A percentile compares a stretch with the other conserved stretches of the same genome.
phyloP scores from a whole-genome alignment of 2,797 vertebrate species.

The Labroides dimidiatus region DNA sequence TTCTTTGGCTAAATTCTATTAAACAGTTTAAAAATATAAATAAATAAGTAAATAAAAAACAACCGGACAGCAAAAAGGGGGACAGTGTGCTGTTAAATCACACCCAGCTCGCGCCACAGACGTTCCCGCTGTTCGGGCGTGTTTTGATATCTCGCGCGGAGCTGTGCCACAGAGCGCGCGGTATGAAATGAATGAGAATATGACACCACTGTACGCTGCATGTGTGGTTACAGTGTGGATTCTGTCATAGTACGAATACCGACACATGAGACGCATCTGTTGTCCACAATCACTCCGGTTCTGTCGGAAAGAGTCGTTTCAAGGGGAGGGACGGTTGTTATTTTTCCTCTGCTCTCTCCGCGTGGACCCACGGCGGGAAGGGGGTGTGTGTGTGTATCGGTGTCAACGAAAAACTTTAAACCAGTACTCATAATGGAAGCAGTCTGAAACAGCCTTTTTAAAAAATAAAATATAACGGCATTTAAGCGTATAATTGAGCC shows the following conservation, averaged over 20 bases:
- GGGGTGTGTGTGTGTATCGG: conserved; percentile 17
- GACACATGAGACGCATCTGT: conserved; percentile 8
- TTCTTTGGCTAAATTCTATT: conserved; percentile 39
- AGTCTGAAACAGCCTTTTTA: conserved; percentile 15
- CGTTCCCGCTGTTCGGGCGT: conserved; percentile 48
- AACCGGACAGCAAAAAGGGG: conserved; percentile 25
- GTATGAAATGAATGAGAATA: conserved; percentile 60
- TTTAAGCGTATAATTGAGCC: conserved; percentile 13
- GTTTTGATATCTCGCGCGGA: conserved; percentile 69
- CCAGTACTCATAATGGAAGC: conserved; percentile 24
- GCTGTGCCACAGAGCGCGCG: conserved; percentile 60
- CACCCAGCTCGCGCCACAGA: conserved; percentile 57
- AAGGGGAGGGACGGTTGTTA: background rate
- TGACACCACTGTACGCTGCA: conserved; percentile 36
- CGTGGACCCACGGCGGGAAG: conserved; percentile 3
- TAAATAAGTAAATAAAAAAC: conserved; percentile 33
- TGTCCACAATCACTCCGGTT: background rate
- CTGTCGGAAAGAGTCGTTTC: background rate
- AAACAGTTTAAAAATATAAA: too few species aligned
- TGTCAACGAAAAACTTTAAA: conserved; percentile 31
- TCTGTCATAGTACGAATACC: conserved; percentile 12
- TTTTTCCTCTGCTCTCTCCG: background rate
- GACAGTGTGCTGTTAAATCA: conserved; percentile 45
- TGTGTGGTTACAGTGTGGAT: conserved; percentile 14
- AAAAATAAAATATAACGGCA: conserved; percentile 16